A percentile compares a stretch with the other conserved stretches of the same genome.
These are phyloP conservation scores for Athalia rosae DNA, from an alignment of 2,888 invertebrate genomes.

Conservation along the genomic window DNA sequence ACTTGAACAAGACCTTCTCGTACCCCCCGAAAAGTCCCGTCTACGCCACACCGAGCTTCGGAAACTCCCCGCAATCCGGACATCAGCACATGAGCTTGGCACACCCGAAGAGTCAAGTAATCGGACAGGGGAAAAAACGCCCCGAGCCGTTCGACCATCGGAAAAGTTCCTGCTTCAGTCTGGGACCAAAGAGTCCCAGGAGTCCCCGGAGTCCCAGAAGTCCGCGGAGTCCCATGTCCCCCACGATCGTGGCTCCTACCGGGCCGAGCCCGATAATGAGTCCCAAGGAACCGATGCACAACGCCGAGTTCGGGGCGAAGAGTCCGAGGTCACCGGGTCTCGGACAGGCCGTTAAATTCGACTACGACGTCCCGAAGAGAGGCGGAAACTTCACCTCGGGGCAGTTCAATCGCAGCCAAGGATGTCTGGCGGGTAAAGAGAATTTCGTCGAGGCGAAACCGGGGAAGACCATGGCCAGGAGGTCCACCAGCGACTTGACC, in stretches of 20 bases:
- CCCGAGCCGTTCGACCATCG: conserved; percentile 58
- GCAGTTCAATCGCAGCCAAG: conserved; percentile 67
- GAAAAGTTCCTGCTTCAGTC: conserved; percentile 60
- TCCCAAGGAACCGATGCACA: conserved; percentile 11
- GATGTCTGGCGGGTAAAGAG: conserved; percentile 61
- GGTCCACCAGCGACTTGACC: conserved; percentile 87
- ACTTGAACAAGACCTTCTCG: conserved; percentile 62
- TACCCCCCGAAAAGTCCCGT: conserved; percentile 63
- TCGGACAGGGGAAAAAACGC: conserved; percentile 58
- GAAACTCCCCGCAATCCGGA: background rate
- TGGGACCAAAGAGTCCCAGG: conserved; percentile 58
- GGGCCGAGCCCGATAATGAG: conserved; percentile 28
- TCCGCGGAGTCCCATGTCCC: conserved; percentile 60
- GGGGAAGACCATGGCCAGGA: conserved; percentile 73
- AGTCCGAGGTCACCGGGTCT: conserved; percentile 29
- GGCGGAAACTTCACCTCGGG: conserved; percentile 30
- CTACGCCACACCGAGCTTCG: conserved; percentile 49
- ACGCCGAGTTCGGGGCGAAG: conserved; percentile 30
- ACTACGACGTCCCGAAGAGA: conserved; percentile 18
- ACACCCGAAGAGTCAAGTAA: conserved; percentile 46
- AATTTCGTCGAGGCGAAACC: conserved; percentile 40
- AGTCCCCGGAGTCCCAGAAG: conserved; percentile 42
- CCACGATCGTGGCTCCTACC: conserved; percentile 58
- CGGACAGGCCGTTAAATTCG: conserved; percentile 14
- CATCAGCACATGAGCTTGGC: conserved; percentile 5